A percentile compares a stretch with the other conserved stretches of the same genome.
phyloP scores from a whole-genome alignment of 2,113 vertebrate genomes.

The Corydoras sp. region DNA sequence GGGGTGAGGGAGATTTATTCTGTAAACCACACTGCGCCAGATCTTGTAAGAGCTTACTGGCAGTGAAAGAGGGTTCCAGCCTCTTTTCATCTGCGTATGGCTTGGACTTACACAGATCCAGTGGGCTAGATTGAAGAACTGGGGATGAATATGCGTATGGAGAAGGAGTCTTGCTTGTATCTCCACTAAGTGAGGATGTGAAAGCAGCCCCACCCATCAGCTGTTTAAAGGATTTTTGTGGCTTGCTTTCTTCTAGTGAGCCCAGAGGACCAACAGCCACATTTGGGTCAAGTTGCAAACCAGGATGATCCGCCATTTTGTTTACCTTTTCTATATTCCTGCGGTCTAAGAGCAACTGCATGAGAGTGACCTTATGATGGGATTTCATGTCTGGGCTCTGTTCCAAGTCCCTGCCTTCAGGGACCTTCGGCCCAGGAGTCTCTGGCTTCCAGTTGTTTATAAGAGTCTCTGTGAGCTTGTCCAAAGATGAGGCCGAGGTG shows the following conservation, averaged over 20 bases:
- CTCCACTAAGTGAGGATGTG: conserved; percentile 59
- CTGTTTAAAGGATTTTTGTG: conserved; percentile 71
- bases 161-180: conserved; percentile 63
- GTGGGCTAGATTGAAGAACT: conserved; percentile 63
- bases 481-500: conserved; percentile 72
- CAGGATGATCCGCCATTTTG: conserved; percentile 67
- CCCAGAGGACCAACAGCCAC: conserved; percentile 65
- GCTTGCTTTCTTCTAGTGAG: conserved; percentile 61
- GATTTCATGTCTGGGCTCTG: conserved; percentile 76
- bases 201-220: conserved; percentile 55
- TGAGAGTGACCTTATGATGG: conserved; percentile 88
- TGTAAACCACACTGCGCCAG: conserved; percentile 86
- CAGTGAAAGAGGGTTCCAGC: conserved; percentile 81
- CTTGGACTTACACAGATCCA: conserved; percentile 76
- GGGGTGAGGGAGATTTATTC: conserved; percentile 60
- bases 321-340: conserved; percentile 78
- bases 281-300: conserved; percentile 64
- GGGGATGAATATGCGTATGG: conserved; percentile 62
- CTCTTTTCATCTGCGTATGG: conserved; percentile 67
- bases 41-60: conserved; percentile 95
- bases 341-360: conserved; percentile 90
- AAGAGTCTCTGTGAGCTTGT: conserved; percentile 87
- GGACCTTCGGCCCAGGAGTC: conserved; percentile 63
- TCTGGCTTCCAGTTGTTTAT: conserved; percentile 92
- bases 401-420: conserved; percentile 74